Evolutionary conservation across 2,888 invertebrate genomes (phyloP), one percentile per base, ranked within the genome.

Genomic region (Teinopalpus imperialis): DNA sequence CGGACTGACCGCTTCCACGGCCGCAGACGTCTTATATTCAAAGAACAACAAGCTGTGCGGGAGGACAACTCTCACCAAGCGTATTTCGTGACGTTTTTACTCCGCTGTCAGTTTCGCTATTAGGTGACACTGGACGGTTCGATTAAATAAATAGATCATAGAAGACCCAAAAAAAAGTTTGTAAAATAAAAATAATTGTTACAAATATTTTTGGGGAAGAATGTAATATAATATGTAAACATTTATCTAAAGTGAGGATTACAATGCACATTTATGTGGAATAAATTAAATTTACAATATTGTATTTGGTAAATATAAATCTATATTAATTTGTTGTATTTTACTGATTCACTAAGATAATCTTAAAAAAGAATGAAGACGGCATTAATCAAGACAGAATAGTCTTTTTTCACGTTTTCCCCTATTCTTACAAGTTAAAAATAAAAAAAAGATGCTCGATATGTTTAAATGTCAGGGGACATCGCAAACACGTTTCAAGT

Each of bases 1-100:
- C 56, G 49, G 57, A 81, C 80, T 82, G 76, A 57, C 58, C 57
- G 54, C 32, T 23, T 40, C 40, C 40, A 35, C 40, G 34, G 20
- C 2, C 10, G 31, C 14, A 14, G 8, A 8, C 12, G 24, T 30
- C 35, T 47, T 49, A 49, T 49, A 52, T 52, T 49, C 26, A 39
- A 43, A 39, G 43, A 43, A 43, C 36, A 34, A 39, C 14, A 24
- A 32, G 26, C 6, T 29, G 32, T 14, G 43, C 45, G 32, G 16
- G 20, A 34, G 24, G 39, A 12, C 34, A 29, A 21, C 34, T 46
- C 34, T 45, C 45, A 18, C 39, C 32, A 21, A 21, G 12, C 34
- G 27, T 23, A 21, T 23, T 26, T 14, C 7, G 9, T 16, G 9
- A 18, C 18, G 6, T 27, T 46, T 46, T 40, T 46, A 27, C 4